A percentile compares a stretch with the other conserved stretches of the same genome.
These are phyloP conservation scores for Cladopsammia gracilis DNA, from an alignment of 64 coral and sea anemone genomes.

Conservation along the genomic window DNA sequence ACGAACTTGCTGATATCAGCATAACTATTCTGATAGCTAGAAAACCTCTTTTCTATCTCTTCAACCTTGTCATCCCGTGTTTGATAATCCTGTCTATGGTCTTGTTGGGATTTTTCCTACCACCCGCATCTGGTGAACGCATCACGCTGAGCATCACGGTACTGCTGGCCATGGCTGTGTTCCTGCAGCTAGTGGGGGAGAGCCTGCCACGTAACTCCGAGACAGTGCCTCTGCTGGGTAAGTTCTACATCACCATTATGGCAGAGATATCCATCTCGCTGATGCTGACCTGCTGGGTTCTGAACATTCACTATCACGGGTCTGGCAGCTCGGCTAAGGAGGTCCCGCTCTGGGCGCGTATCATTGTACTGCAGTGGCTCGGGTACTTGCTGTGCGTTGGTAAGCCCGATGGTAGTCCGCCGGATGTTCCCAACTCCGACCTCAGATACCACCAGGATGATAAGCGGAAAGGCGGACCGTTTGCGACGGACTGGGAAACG, in stretches of 20 bases:
- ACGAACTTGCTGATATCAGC: slow-evolving; percentile 71
- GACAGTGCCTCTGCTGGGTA: slow-evolving; percentile 77
- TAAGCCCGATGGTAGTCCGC: slow-evolving; percentile 26
- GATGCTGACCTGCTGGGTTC: slow-evolving; percentile 89
- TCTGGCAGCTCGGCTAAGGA: slow-evolving; percentile 74
- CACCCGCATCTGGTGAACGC: slow-evolving; percentile 84
- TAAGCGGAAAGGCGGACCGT: slow-evolving; percentile 27
- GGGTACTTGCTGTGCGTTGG: slow-evolving; percentile 84
- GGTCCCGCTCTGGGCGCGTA: slow-evolving; percentile 85
- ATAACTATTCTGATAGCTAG: slow-evolving; percentile 67
- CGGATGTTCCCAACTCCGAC: slow-evolving; percentile 35
- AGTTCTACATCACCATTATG: slow-evolving; percentile 95
- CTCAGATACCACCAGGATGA: slow-evolving; percentile 43
- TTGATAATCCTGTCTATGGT: slow-evolving; percentile 81
- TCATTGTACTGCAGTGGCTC: slow-evolving; percentile 83
- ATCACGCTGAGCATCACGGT: slow-evolving; percentile 90
- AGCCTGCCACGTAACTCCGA: slow-evolving; percentile 90
- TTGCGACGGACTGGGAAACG: slow-evolving; percentile 59
- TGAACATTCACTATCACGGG: slow-evolving; percentile 93
- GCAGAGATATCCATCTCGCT: slow-evolving; percentile 91
- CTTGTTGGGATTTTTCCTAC: slow-evolving; percentile 81
- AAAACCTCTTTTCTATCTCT: slow-evolving; percentile 88
- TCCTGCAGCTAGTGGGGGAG: slow-evolving; percentile 89
- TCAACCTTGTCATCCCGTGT: slow-evolving; percentile 88
- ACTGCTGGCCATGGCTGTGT: slow-evolving; percentile 89